Evolutionary conservation across 2,113 vertebrate genomes (phyloP).

Genomic region (Pygoscelis antarcticus): DNA sequence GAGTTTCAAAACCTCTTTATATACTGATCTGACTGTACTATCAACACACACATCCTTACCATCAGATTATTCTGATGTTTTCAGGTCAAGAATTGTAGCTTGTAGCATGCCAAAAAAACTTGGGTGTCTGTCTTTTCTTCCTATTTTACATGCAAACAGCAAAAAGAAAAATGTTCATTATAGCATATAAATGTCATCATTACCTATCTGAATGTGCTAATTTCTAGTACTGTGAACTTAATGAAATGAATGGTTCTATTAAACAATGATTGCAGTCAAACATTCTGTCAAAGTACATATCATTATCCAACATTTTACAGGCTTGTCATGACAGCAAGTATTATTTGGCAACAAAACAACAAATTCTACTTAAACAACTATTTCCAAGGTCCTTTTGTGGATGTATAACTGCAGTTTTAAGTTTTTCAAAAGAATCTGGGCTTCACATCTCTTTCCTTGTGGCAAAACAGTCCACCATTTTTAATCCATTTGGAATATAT

Average conservation of each 20-base stretch:
- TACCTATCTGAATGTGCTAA: background rate
- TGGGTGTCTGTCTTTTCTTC: background rate
- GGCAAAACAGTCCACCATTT: background rate
- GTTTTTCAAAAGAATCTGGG: background rate
- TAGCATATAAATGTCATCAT: background rate
- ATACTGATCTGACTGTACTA: background rate
- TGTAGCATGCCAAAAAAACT: background rate
- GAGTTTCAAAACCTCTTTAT: background rate
- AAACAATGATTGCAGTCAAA: background rate
- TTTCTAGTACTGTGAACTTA: background rate
- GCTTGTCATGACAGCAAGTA: background rate
- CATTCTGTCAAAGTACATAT: background rate
- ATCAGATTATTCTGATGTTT: background rate
- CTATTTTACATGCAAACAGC: background rate
- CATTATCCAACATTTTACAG: background rate
- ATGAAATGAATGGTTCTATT: conserved; percentile 3
- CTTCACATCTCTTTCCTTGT: background rate
- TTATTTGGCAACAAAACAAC: background rate
- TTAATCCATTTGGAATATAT: background rate
- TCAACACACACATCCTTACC: background rate
- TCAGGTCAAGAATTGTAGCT: background rate
- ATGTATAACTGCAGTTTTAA: background rate
- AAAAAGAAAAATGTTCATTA: background rate
- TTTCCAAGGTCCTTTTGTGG: background rate
- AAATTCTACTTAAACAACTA: background rate